phyloP scores from a whole-genome alignment of 2,113 vertebrate genomes.

The Nesogale talazaci region DNA sequence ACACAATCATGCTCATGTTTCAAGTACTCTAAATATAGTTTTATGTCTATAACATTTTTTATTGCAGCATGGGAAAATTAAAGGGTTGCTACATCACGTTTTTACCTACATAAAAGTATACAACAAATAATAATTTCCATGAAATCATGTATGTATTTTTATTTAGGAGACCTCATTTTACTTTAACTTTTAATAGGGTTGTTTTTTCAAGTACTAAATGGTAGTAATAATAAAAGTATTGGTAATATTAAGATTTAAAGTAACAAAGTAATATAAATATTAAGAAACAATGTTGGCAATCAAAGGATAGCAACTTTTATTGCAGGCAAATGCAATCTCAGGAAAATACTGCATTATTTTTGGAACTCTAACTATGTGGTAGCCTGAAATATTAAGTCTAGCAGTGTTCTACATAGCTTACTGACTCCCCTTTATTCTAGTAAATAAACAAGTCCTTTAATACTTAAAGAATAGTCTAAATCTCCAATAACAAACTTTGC shows the following conservation, averaged over 20 bases:
- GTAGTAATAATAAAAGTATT: neutral
- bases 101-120: neutral
- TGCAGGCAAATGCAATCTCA: neutral
- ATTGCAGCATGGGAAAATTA: neutral
- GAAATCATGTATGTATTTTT: neutral
- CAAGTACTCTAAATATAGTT: slow-evolving; percentile 11
- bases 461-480: neutral
- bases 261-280: neutral
- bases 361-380: neutral
- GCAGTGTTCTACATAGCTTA: neutral
- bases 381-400: slow-evolving; percentile 3
- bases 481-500: neutral
- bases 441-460: neutral
- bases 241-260: neutral
- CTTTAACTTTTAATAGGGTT: neutral
- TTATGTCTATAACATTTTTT: neutral
- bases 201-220: slow-evolving; percentile 1
- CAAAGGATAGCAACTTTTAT: slow-evolving; percentile 27
- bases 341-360: neutral
- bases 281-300: neutral
- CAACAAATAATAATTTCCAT: slow-evolving; percentile 22
- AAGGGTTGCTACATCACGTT: neutral
- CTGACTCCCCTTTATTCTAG: neutral
- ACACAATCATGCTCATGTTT: neutral
- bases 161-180: neutral